These are phyloP conservation scores for Neoniphon sammara DNA, from an alignment of 2,797 vertebrate species.

Conservation along the genomic window DNA sequence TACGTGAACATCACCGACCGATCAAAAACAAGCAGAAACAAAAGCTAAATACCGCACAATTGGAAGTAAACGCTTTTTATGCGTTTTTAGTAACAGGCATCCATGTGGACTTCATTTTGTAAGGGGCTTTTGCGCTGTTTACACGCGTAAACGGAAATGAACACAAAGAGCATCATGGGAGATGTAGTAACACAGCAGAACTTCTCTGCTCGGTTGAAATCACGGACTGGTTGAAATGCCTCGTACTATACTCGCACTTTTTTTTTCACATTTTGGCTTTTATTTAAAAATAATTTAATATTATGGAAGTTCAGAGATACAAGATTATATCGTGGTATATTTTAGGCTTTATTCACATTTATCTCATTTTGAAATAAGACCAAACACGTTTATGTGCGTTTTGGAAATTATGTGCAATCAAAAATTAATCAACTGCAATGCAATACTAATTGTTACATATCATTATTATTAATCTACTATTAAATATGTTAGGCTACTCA, in stretches of 20 bases:
- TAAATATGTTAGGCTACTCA: not conserved
- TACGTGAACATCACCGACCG: not conserved
- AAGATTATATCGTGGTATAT: too few species aligned
- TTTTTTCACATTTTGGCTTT: too few species aligned
- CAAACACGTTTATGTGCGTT: too few species aligned
- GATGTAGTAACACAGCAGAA: slow-evolving; percentile 54
- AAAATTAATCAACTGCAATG: too few species aligned
- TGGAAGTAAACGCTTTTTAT: not conserved
- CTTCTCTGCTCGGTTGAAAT: too few species aligned
- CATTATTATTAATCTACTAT: not conserved
- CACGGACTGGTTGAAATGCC: too few species aligned
- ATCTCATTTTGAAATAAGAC: too few species aligned
- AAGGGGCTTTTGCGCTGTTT: slow-evolving; percentile 58
- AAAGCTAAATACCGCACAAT: not conserved
- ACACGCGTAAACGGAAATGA: slow-evolving; percentile 42
- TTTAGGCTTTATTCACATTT: too few species aligned
- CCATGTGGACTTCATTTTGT: not conserved
- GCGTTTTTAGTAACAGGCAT: slow-evolving; percentile 59
- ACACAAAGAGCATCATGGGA: slow-evolving; percentile 69
- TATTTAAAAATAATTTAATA: too few species aligned
- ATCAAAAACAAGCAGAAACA: not conserved
- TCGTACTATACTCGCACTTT: too few species aligned
- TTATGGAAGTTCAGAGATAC: too few species aligned
- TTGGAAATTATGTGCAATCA: too few species aligned
- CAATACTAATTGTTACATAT: not conserved